Conservation (phyloP, 1,140 invertebrate species). For the Drosophila rufa region DNA sequence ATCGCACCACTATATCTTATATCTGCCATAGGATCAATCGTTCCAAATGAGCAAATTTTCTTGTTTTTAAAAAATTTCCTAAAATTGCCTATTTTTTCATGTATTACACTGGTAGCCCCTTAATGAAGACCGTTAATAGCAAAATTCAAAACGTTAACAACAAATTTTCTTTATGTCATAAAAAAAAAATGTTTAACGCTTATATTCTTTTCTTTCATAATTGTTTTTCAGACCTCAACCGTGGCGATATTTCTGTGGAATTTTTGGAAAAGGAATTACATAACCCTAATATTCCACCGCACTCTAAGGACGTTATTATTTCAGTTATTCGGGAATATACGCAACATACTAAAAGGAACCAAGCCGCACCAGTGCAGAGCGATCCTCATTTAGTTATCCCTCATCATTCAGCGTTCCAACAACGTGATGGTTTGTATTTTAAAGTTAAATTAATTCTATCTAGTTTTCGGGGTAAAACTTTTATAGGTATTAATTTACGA, state of each 20-base stretch:
- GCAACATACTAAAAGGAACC: slow-evolving; percentile 40
- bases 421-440: slow-evolving; percentile 55
- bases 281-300: slow-evolving; percentile 89
- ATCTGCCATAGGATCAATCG: too few relatives aligned
- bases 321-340: slow-evolving; percentile 88
- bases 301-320: slow-evolving; percentile 90
- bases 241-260: slow-evolving; percentile 61
- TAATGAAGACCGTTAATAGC: too few relatives aligned
- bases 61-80: too few relatives aligned
- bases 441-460: not conserved
- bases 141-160: too few relatives aligned
- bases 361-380: slow-evolving; percentile 8
- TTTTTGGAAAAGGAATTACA: slow-evolving; percentile 90
- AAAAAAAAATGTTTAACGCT: too few relatives aligned
- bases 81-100: too few relatives aligned
- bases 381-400: slow-evolving; percentile 14
- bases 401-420: slow-evolving; percentile 30
- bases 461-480: not conserved
- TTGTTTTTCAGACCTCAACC: slow-evolving; percentile 33
- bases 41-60: too few relatives aligned
- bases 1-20: too few relatives aligned
- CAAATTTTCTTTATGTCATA: too few relatives aligned
- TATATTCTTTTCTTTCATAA: not conserved
- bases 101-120: too few relatives aligned
- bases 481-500: too few relatives aligned